phyloP scores from a whole-genome alignment of 2,888 invertebrate genomes.

The Pherbina coryleti region DNA sequence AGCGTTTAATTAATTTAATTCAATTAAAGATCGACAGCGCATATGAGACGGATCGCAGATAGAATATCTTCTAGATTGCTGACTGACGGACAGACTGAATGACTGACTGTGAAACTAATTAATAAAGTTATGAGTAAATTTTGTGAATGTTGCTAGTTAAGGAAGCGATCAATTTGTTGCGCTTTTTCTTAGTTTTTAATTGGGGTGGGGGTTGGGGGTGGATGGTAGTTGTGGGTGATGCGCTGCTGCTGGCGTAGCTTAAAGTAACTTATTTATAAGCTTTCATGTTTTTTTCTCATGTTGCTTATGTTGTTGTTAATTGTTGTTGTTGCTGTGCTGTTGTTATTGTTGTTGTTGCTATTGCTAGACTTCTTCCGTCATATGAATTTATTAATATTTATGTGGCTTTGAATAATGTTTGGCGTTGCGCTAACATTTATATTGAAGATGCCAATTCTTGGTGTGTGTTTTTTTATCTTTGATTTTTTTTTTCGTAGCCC shows the following conservation, averaged over 20 bases:
- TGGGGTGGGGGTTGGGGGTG: neutral
- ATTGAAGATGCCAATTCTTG: neutral
- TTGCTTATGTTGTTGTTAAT: neutral
- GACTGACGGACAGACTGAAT: neutral
- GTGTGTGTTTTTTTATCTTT: neutral
- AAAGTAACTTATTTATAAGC: conserved; percentile 28
- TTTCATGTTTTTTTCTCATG: conserved; percentile 7
- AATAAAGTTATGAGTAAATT: neutral
- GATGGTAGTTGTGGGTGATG: no score
- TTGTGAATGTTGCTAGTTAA: neutral
- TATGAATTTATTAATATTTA: neutral
- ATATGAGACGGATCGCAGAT: neutral
- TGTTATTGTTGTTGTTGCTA: conserved; percentile 3
- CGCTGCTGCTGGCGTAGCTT: no score
- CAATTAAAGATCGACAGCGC: neutral
- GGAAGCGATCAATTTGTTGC: neutral
- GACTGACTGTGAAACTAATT: neutral
- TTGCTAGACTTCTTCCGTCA: conserved; percentile 18
- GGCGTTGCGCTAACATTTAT: no score
- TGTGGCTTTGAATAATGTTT: neutral
- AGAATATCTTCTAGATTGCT: neutral
- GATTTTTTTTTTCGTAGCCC: neutral
- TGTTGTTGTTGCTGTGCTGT: neutral
- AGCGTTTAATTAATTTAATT: neutral
- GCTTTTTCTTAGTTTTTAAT: neutral